Evolutionary conservation across 2,888 invertebrate genomes (phyloP), one percentile per base, ranked within the genome.

Genomic region (Rhimphoctona megacephalus): DNA sequence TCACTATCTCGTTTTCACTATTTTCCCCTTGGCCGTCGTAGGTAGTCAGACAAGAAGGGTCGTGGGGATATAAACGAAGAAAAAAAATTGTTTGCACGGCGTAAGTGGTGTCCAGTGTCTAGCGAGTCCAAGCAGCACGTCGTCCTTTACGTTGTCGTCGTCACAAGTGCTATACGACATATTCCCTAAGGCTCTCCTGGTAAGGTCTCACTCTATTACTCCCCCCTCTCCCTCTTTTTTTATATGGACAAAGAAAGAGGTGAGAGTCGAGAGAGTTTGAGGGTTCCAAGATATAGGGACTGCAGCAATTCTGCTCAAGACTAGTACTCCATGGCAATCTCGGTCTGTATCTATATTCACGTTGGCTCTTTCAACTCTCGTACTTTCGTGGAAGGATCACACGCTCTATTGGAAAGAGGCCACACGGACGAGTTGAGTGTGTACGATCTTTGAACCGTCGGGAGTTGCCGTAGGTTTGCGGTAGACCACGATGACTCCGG

Each of bases 1-100:
- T 33, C 94, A 94, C 95, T 95, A 95, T 95, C 95, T 95, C 95
- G 94, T 95, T 94, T 94, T 94, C 95, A 88, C 89, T 88, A 89
- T 89, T 90, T 89, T 89, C 89, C 90, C 89, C 90, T 43, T 14
- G 90, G 83, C 86, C 72, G 89, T 49, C 79, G 17, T 54, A 67
- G n/a, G 33, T 66, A 77, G 87, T 80, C 85, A 83, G 77, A 72
- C 67, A 84, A 85, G 87, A 89, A 88, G 77, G 76, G 69, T 70
- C 66, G 74, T 61, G 88, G 85, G 86, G 85, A 81, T 36, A 76
- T 85, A 78, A 73, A 80, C 74, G 57, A 78, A 85, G 85, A 72
- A 67, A 57, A 69, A 86, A 79, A 88, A 81, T 89, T 93, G 93
- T 93, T 93, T 93, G 91, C 91, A 89, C 89, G 91, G 89, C 90